Evolutionary conservation across 2,113 vertebrate species (phyloP).

Genomic region (Bubo blakistoni): DNA sequence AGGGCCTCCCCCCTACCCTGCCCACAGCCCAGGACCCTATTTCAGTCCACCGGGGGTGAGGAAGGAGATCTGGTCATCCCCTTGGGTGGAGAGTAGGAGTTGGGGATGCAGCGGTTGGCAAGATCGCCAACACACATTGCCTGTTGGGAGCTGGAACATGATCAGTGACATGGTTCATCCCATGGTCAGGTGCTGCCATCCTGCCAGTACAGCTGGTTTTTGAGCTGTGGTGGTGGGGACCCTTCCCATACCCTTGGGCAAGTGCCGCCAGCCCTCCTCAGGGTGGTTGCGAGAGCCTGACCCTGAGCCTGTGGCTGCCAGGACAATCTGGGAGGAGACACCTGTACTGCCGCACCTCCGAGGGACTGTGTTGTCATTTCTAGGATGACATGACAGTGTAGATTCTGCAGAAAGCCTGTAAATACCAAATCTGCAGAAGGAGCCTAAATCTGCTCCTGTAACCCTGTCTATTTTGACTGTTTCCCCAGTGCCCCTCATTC

Average conservation of each 20-base stretch:
- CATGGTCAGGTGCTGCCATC: background rate
- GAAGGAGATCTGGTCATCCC: background rate
- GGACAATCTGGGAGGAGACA: background rate
- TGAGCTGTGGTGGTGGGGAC: background rate
- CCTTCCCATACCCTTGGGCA: fast-evolving
- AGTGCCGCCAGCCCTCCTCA: background rate
- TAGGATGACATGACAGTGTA: fast-evolving
- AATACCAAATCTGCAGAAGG: background rate
- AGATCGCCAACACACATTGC: fast-evolving
- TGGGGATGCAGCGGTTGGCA: background rate
- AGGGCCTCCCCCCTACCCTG: fast-evolving
- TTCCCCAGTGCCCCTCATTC: background rate
- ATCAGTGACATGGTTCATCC: background rate
- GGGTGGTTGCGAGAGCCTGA: background rate
- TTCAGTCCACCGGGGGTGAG: background rate
- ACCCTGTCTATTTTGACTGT: background rate
- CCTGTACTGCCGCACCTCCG: fast-evolving
- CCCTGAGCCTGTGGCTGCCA: background rate
- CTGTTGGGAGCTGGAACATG: background rate
- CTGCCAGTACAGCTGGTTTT: background rate
- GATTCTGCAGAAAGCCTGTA: background rate
- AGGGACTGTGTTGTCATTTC: fast-evolving
- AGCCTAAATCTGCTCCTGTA: background rate
- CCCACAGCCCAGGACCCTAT: background rate
- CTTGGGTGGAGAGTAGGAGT: background rate